Evolutionary conservation across 2,888 invertebrate genomes (phyloP).

Genomic region (Drosophila austrosaltans): DNA sequence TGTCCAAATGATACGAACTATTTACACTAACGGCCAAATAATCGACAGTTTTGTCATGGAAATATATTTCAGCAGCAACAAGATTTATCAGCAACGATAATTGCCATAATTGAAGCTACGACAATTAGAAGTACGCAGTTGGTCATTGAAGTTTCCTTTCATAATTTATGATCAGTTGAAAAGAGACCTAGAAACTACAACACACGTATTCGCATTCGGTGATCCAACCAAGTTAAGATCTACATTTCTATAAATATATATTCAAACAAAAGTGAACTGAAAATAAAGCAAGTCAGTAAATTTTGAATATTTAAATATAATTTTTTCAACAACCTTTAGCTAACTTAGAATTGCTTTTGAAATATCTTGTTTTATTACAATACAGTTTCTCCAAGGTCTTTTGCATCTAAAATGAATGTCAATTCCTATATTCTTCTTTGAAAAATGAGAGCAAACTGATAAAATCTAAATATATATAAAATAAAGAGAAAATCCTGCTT

Average conservation of each 20-base stretch:
- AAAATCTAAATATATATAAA: too few relatives aligned
- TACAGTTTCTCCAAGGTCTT: too few relatives aligned
- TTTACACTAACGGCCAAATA: constrained; percentile 3
- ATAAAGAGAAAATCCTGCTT: too few relatives aligned
- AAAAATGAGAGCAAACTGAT: too few relatives aligned
- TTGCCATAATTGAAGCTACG: constrained; percentile 25
- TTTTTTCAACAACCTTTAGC: too few relatives aligned
- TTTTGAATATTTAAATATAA: too few relatives aligned
- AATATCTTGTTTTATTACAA: too few relatives aligned
- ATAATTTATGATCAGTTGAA: constrained; percentile 1
- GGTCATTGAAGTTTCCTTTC: not conserved
- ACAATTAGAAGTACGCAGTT: constrained; percentile 10
- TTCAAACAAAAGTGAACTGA: too few relatives aligned
- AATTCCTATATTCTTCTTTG: too few relatives aligned
- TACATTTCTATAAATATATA: not conserved
- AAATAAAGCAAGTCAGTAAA: too few relatives aligned
- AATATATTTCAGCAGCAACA: not conserved
- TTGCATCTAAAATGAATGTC: too few relatives aligned
- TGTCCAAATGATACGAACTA: constrained; percentile 5
- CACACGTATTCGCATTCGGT: not conserved
- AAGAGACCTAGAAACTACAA: not conserved
- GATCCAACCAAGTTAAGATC: constrained; percentile 1
- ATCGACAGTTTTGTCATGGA: constrained; percentile 33
- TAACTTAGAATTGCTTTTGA: too few relatives aligned
- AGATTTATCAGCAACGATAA: constrained; percentile 27